These are phyloP conservation scores for Scopus umbretta DNA, from an alignment of 2,113 vertebrate species.

Conservation along the genomic window DNA sequence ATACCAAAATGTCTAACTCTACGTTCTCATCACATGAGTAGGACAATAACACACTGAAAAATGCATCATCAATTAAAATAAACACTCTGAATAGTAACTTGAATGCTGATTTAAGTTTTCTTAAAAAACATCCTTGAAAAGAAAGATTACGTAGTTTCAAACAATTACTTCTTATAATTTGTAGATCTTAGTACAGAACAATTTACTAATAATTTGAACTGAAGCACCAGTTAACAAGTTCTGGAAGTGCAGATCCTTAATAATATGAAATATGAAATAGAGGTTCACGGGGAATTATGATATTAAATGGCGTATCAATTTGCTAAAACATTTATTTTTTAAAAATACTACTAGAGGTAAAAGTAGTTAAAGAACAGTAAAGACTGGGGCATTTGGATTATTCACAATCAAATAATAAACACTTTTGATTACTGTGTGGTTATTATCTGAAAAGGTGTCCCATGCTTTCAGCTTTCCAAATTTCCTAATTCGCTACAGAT, in stretches of 20 bases:
- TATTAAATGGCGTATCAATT: neutral
- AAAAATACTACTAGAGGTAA: neutral
- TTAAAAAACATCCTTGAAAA: neutral
- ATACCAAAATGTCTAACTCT: neutral
- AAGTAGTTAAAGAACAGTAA: neutral
- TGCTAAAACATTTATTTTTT: neutral
- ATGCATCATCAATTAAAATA: neutral
- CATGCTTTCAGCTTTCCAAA: neutral
- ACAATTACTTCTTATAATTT: neutral
- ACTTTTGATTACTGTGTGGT: neutral
- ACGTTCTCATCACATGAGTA: neutral
- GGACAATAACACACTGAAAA: neutral
- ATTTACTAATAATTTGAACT: neutral
- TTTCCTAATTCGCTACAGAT: neutral
- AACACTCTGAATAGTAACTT: neutral
- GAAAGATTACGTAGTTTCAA: neutral
- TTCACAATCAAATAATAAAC: neutral
- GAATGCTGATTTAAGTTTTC: neutral
- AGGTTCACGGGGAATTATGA: neutral
- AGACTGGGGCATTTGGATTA: neutral
- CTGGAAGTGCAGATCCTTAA: neutral
- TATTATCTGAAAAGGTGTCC: neutral
- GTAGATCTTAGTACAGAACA: neutral
- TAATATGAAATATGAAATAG: neutral
- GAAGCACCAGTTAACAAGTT: neutral